Evolutionary conservation across 2,113 vertebrate species (phyloP).

Genomic region (Pangasianodon gigas): DNA sequence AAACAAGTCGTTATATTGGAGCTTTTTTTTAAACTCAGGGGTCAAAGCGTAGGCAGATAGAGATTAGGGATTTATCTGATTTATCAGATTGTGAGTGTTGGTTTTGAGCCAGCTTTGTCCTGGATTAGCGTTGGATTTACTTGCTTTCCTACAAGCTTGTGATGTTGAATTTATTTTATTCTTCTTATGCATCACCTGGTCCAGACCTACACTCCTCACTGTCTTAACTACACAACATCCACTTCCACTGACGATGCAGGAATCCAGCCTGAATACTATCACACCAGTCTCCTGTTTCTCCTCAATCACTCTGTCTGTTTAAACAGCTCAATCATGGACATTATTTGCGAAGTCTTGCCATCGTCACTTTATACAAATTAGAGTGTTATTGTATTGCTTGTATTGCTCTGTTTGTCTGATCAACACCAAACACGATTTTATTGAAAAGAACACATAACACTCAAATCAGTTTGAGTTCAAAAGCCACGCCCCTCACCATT

Average conservation of each 20-base stretch:
- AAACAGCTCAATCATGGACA: background rate
- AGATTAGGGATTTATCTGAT: background rate
- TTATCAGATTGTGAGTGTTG: background rate
- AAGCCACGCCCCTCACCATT: no score
- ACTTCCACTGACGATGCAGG: background rate
- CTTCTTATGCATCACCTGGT: background rate
- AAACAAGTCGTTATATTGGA: background rate
- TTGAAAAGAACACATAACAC: background rate
- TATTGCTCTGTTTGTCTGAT: no score
- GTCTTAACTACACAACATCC: background rate
- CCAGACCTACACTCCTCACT: background rate
- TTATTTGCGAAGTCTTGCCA: background rate
- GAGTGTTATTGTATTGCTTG: background rate
- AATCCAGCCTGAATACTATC: background rate
- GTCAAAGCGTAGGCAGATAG: background rate
- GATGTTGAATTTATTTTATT: background rate
- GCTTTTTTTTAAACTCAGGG: background rate
- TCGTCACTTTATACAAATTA: background rate
- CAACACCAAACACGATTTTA: background rate
- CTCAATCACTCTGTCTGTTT: background rate
- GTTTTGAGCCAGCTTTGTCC: background rate
- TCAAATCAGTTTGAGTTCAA: no score
- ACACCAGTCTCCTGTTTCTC: background rate
- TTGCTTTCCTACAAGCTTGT: background rate
- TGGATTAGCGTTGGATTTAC: background rate